phyloP scores from a whole-genome alignment of 2,797 vertebrate genomes.

The Oreochromis grahami region DNA sequence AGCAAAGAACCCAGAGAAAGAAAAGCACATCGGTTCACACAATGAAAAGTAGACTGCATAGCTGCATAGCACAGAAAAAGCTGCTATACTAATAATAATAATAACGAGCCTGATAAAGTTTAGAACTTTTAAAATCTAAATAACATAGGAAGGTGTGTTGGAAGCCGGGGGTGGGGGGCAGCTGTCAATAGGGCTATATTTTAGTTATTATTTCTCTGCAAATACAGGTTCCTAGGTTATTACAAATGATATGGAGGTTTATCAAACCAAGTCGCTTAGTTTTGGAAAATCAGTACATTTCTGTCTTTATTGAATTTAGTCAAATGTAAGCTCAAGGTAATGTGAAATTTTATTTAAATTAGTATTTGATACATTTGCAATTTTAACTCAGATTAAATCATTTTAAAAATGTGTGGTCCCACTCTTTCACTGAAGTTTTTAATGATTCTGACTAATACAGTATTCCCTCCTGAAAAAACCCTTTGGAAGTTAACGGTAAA shows the following conservation, averaged over 20 bases:
- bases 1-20: background rate
- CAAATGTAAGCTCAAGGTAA: background rate
- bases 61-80: background rate
- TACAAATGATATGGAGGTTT: accelerated
- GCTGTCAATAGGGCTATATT: background rate
- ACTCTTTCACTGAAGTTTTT: accelerated
- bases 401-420: background rate
- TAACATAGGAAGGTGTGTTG: background rate
- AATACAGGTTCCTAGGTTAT: accelerated
- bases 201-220: background rate
- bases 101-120: background rate
- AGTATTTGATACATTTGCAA: background rate
- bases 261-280: accelerated
- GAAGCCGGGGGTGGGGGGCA: accelerated
- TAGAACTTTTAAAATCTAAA: background rate
- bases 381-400: background rate
- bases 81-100: background rate
- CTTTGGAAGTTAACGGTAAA: background rate
- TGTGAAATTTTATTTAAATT: background rate
- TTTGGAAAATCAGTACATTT: background rate
- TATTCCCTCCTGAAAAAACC: background rate
- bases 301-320: background rate
- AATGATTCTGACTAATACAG: background rate
- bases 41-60: background rate
- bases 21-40: background rate